Evolutionary conservation across 2,797 vertebrate genomes (phyloP), one percentile per base, ranked within the genome.

Genomic region (Phoxinus dragarum): DNA sequence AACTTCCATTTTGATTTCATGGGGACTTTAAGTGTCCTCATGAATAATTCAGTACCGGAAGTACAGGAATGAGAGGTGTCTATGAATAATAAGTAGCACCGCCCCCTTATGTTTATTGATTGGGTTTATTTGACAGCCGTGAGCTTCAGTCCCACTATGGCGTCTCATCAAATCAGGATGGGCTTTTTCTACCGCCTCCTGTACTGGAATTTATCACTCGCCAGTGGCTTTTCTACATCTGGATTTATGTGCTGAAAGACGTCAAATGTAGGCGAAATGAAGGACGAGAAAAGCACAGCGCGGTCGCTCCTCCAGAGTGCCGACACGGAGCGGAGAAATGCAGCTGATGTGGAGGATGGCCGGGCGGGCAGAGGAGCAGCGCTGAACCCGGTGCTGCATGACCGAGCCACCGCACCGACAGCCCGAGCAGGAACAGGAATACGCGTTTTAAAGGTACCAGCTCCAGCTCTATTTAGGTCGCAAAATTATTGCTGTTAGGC

Each of bases 41-140:
- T 90, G 84, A 89, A 92, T 89, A 86, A 89, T 90, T 79, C 38
- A 87, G 61, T 6, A 86, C 23, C 75, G 86, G 88, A 86, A 88
- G 80, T 74, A 54, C 79, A 52, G 81, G 88, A 82, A 87, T 88
- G 82, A 89, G 88, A 90, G 86, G 87, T 77, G 88, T 74, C 78
- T 86, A 78, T 92, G 92, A 91, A 93, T 93, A 91, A 90, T 91
- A 90, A 90, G 80, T 5, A 81, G 40, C 36, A 21, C 92, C 92
- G 93, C 95, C 95, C 92, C 86, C 61, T 93, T 36, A 94, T 95
- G 95, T 93, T 93, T 94, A 94, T 94, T 93, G 91, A 95, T 93
- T 71, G 74, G n/a, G 73, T 92, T 78, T 82, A 68, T 90, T 89
- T 95, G 93, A 94, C 94, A 92, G 91, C 90, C 81, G 86, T 86